phyloP scores from a whole-genome alignment of 2,797 vertebrate genomes.

The Scarus forsteni region DNA sequence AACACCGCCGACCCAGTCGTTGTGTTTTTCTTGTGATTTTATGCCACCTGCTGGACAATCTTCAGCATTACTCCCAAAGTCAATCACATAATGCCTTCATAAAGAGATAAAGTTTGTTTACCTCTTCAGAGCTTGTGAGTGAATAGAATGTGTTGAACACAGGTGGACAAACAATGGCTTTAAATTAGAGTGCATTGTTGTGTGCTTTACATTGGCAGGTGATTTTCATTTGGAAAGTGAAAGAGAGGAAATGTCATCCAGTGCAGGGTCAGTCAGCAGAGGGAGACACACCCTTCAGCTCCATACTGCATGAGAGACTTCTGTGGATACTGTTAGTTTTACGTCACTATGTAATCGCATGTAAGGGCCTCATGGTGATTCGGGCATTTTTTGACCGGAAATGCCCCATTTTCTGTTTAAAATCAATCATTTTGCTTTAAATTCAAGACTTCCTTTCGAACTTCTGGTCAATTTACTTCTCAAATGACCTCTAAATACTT shows the following conservation, averaged over 20 bases:
- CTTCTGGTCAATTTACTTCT: not conserved
- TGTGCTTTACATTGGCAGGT: not conserved
- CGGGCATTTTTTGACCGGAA: no score
- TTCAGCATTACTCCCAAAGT: constrained; percentile 12
- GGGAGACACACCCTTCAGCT: constrained; percentile 35
- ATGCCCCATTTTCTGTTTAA: no score
- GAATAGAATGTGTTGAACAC: not conserved
- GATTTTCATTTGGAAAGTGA: not conserved
- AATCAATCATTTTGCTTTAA: no score
- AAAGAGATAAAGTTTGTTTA: constrained; percentile 2
- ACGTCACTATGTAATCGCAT: constrained; percentile 28
- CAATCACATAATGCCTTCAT: not conserved
- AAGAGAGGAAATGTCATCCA: not conserved
- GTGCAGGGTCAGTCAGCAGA: not conserved
- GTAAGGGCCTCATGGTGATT: no score
- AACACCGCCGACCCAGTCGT: no score
- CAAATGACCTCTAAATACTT: not conserved
- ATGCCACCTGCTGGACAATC: constrained; percentile 44
- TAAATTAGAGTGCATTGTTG: not conserved
- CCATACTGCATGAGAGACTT: constrained; percentile 13
- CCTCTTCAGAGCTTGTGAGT: not conserved
- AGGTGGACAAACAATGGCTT: not conserved
- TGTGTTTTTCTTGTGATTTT: not conserved
- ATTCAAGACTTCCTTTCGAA: not conserved
- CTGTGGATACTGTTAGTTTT: constrained; percentile 33